Evolutionary conservation across 2,888 invertebrate species (phyloP), one percentile per base, ranked within the genome.

Genomic region (Leistus spinibarbis): DNA sequence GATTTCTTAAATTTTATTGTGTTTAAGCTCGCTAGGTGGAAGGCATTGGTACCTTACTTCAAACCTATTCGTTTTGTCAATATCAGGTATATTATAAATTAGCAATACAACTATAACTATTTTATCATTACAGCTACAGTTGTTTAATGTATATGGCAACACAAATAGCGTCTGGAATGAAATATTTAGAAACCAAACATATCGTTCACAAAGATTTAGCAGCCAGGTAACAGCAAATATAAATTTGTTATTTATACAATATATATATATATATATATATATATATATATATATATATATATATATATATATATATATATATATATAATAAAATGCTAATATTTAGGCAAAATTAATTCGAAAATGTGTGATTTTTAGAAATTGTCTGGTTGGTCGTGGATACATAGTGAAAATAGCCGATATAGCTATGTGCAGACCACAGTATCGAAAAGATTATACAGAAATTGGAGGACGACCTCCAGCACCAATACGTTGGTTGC

Each of bases 191-290:
- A 87, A 90, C 91, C 19, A 89, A 91, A 83, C 91, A 92, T 85
- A 90, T 93, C 81, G 93, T 93, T 60, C 94, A 94, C 85, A 90
- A 93, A 81, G 93, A 94, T 85, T 86, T 94, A 80, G 93, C 93
- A 56, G 92, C 93, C 17, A 87, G 89, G 89, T 89, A 85, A 82
- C 78, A 78, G 75, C 10, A 16, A 63, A 63, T 63, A n/a, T 9
- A 16, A n/a, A 56, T 56, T 56, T 56, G 17, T 57, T 1, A 40
- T 40, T 40, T 40, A 13, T 40, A 24, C 24, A 4, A 24, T n/a
- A n/a, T n/a, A n/a, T n/a, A n/a, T n/a, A n/a, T n/a, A n/a, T n/a
- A n/a, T n/a, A n/a, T n/a, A n/a, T n/a, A n/a, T n/a, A n/a, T n/a
- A n/a, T n/a, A n/a, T n/a, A n/a, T n/a, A n/a, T n/a, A n/a, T n/a